phyloP scores from a whole-genome alignment of 2,797 vertebrate species.

The Fratercula arctica region DNA sequence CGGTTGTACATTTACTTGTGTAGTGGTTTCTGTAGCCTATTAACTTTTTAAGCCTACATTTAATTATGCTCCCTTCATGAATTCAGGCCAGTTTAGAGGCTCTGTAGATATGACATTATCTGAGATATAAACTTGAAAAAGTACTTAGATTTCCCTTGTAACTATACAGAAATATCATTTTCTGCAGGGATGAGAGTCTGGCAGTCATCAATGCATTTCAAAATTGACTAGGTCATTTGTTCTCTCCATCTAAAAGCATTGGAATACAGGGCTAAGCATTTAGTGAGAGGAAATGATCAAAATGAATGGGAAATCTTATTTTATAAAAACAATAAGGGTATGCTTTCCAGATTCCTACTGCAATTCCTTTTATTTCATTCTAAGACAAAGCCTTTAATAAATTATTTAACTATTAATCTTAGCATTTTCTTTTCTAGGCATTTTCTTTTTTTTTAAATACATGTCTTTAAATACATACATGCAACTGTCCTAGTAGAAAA shows the following conservation, averaged over 20 bases:
- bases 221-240: not conserved
- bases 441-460: not conserved
- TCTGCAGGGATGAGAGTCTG: not conserved
- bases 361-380: not conserved
- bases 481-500: not conserved
- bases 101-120: not conserved
- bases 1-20: not conserved
- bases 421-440: not conserved
- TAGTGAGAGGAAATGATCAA: not conserved
- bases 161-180: not conserved
- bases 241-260: not conserved
- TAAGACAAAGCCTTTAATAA: not conserved
- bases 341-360: not conserved
- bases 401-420: not conserved
- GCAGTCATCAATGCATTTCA: not conserved
- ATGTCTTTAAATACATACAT: not conserved
- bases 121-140: not conserved
- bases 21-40: not conserved
- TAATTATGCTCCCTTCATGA: not conserved
- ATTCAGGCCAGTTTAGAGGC: not conserved
- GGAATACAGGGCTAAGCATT: not conserved
- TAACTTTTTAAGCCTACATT: not conserved
- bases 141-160: not conserved
- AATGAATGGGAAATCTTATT: constrained; percentile 18
- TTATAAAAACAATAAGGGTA: not conserved